Percentiles rank a stretch among this genome's conserved stretches.
Conservation (phyloP, 2,113 vertebrate species). For the Percopsis transmontana region DNA sequence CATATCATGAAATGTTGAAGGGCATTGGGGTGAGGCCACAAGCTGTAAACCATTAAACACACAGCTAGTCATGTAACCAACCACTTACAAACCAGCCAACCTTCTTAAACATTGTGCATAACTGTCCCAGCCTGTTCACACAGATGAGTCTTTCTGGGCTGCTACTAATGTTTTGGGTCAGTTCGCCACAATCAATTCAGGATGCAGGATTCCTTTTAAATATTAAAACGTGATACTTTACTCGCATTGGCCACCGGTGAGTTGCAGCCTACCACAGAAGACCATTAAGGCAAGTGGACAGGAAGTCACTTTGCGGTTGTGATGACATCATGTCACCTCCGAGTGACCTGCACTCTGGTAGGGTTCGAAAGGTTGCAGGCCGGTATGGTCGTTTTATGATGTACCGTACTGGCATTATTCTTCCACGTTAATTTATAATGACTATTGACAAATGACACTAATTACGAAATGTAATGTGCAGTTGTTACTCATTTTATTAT, state of each 20-base stretch:
- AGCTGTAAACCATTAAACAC: constrained; percentile 30
- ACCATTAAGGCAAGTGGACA: constrained; percentile 25
- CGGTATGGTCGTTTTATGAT: not conserved
- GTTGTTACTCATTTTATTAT: too few relatives aligned
- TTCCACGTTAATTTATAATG: not conserved
- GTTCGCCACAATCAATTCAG: constrained; percentile 21
- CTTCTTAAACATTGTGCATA: not conserved
- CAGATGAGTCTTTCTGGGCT: constrained; percentile 1
- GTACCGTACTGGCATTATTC: not conserved
- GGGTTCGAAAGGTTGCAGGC: constrained; percentile 55
- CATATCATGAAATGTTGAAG: constrained; percentile 4
- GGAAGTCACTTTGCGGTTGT: constrained; percentile 44
- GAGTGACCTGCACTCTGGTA: constrained; percentile 26
- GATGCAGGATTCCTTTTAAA: constrained; percentile 4
- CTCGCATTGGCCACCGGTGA: constrained; percentile 40
- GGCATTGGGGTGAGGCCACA: not conserved
- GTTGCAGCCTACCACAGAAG: constrained; percentile 20
- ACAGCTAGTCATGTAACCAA: constrained; percentile 11
- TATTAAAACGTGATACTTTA: constrained; percentile 6
- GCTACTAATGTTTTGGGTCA: not conserved
- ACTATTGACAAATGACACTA: not conserved
- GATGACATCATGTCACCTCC: constrained; percentile 18
- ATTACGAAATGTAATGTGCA: not conserved
- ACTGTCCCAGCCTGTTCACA: not conserved
- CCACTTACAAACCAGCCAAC: constrained; percentile 11